Conservation (phyloP, 2,113 vertebrate genomes). For the Varanus komodoensis region DNA sequence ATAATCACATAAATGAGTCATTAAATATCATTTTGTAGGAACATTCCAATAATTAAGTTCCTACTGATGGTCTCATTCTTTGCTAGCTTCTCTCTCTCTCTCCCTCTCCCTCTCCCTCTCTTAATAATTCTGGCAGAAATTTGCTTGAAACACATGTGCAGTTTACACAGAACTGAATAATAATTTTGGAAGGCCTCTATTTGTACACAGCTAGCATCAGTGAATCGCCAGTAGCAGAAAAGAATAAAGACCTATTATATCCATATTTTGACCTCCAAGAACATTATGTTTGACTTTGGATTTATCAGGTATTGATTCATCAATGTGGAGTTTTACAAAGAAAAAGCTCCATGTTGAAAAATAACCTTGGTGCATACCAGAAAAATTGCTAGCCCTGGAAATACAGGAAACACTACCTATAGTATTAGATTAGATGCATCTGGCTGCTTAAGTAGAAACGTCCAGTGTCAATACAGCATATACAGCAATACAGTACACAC, state of each 20-base stretch:
- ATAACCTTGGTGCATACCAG: background rate
- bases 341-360: background rate
- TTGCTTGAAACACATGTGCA: conserved; percentile 16
- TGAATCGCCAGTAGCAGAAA: background rate
- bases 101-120: conserved; percentile 23
- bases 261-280: background rate
- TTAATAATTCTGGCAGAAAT: background rate
- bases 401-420: background rate
- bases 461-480: background rate
- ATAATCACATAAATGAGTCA: background rate
- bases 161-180: conserved; percentile 9
- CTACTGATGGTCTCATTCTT: background rate
- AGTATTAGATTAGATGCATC: background rate
- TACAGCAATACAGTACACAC: too few relatives aligned
- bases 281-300: background rate
- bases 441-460: background rate
- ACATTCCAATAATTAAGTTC: background rate
- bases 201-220: background rate
- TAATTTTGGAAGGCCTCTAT: background rate
- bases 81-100: conserved; percentile 19
- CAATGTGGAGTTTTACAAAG: background rate
- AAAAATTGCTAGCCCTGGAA: background rate
- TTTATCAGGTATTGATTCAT: background rate
- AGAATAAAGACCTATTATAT: background rate
- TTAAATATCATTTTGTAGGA: conserved; percentile 30